These are phyloP conservation scores for Fragum whitleyi DNA, from an alignment of 2,888 invertebrate genomes.

Conservation along the genomic window DNA sequence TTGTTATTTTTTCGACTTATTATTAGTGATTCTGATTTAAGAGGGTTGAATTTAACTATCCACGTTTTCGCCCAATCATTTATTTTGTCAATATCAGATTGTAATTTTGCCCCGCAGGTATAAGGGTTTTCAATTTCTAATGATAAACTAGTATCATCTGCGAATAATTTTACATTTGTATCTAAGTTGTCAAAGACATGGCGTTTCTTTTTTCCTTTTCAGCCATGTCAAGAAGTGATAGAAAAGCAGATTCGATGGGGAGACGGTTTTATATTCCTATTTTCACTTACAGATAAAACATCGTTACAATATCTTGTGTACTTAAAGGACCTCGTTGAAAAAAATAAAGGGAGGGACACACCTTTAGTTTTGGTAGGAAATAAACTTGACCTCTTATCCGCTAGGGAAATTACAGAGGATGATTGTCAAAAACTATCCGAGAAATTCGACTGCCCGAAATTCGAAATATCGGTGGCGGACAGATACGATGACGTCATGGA, in stretches of 20 bases:
- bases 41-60: too few relatives aligned
- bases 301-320: slow-evolving; percentile 94
- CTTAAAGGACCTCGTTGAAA: slow-evolving; percentile 84
- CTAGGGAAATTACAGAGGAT: slow-evolving; percentile 75
- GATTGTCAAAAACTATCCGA: slow-evolving; percentile 72
- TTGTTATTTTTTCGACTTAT: too few relatives aligned
- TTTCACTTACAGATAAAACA: slow-evolving; percentile 94
- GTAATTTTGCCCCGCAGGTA: too few relatives aligned
- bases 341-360: slow-evolving; percentile 69
- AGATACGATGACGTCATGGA: slow-evolving; percentile 76
- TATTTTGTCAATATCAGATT: too few relatives aligned
- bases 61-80: too few relatives aligned
- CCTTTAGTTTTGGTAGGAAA: slow-evolving; percentile 80
- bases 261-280: slow-evolving; percentile 94
- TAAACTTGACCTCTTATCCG: slow-evolving; percentile 79
- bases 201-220: slow-evolving; percentile 35
- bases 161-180: too few relatives aligned
- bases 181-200: too few relatives aligned
- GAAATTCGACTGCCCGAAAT: slow-evolving; percentile 78
- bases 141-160: too few relatives aligned
- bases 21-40: too few relatives aligned
- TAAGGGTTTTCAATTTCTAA: too few relatives aligned
- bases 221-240: slow-evolving; percentile 71
- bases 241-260: slow-evolving; percentile 91
- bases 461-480: slow-evolving; percentile 81